A percentile compares a stretch with the other conserved stretches of the same genome.
These are phyloP conservation scores for Otus sunia DNA, from an alignment of 2,113 vertebrate species.

Conservation along the genomic window DNA sequence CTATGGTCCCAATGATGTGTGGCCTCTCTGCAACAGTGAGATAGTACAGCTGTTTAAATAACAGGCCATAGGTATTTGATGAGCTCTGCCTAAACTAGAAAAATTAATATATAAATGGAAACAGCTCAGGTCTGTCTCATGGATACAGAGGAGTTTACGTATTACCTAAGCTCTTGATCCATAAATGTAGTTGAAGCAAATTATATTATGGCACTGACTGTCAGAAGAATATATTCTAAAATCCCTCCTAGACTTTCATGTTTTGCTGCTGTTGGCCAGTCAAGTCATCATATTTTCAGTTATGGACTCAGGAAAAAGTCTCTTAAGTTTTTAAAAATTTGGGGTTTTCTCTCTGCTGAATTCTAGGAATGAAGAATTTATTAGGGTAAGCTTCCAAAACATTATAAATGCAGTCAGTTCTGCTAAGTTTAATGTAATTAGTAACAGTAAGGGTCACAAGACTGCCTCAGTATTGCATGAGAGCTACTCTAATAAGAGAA, in stretches of 20 bases:
- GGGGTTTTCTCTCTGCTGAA: not conserved
- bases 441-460: not conserved
- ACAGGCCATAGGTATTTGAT: not conserved
- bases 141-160: not conserved
- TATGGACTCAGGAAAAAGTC: not conserved
- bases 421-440: not conserved
- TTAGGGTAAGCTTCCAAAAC: not conserved
- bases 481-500: not conserved
- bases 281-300: not conserved
- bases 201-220: not conserved
- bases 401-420: not conserved
- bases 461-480: not conserved
- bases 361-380: not conserved
- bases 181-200: not conserved
- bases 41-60: not conserved
- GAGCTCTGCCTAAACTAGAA: not conserved
- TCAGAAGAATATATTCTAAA: not conserved
- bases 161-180: not conserved
- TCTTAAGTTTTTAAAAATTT: not conserved
- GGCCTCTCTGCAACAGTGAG: not conserved
- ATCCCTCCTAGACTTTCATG: not conserved
- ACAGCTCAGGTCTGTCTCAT: not conserved
- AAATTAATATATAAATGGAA: not conserved
- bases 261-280: not conserved
- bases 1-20: fast-evolving